Percentiles rank a stretch among this genome's conserved stretches.
These are phyloP conservation scores for Bagarius yarrelli DNA, from an alignment of 2,113 vertebrate genomes.

Conservation along the genomic window DNA sequence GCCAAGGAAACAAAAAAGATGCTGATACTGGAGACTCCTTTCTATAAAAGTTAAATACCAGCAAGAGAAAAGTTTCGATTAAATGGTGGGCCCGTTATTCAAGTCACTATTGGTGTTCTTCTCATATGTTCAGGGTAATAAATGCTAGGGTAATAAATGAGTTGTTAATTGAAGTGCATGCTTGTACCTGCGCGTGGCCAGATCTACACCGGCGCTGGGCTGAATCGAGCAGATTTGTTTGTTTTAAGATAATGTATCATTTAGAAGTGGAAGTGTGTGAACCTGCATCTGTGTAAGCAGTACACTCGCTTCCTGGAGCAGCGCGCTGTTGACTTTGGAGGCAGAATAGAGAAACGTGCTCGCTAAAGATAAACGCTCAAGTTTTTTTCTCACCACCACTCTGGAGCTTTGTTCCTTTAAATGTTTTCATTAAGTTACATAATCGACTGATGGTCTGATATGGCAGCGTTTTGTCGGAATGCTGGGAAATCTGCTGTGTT, in stretches of 20 bases:
- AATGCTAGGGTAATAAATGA: too few species aligned
- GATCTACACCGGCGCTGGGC: background rate
- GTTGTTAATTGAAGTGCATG: too few species aligned
- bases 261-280: slow-evolving; percentile 3
- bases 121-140: too few species aligned
- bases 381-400: slow-evolving; percentile 46
- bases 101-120: too few species aligned
- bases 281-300: slow-evolving; percentile 23
- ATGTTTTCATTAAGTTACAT: slow-evolving; percentile 35
- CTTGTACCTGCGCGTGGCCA: too few species aligned
- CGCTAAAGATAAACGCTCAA: slow-evolving; percentile 10
- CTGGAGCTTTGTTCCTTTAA: slow-evolving; percentile 22
- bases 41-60: background rate
- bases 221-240: background rate
- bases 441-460: slow-evolving; percentile 23
- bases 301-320: slow-evolving; percentile 9
- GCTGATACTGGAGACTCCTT: background rate
- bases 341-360: slow-evolving; percentile 37
- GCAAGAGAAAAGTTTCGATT: too few species aligned
- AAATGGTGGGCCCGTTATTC: too few species aligned
- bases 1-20: background rate
- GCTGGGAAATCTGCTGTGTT: slow-evolving; percentile 25
- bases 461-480: background rate
- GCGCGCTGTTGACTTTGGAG: slow-evolving; percentile 45
- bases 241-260: slow-evolving; percentile 11